These are phyloP conservation scores for Fulica atra DNA, from an alignment of 2,113 vertebrate species.

Conservation along the genomic window DNA sequence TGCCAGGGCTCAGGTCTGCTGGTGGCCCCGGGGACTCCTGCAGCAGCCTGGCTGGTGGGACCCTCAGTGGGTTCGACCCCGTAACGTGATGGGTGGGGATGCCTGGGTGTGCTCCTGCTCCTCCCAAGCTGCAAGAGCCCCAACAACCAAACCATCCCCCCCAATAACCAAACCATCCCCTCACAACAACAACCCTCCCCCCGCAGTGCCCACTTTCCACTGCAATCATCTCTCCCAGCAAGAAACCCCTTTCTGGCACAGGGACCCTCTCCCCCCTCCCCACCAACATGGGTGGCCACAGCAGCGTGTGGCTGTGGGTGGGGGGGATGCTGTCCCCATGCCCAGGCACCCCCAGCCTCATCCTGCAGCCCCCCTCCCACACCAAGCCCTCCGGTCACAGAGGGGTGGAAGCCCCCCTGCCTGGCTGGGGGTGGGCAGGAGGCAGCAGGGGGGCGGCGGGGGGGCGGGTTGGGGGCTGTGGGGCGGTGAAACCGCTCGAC, in stretches of 20 bases:
- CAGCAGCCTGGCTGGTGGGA: not conserved
- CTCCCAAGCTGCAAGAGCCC: not conserved
- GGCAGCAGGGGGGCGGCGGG: not conserved
- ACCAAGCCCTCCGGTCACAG: not conserved
- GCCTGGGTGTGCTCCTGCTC: not conserved
- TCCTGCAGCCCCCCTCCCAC: not conserved
- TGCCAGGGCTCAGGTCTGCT: not conserved
- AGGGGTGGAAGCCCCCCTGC: not conserved
- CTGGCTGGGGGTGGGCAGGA: not conserved
- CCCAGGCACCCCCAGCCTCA: not conserved
- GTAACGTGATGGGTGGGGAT: rapidly evolving
- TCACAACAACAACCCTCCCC: too few relatives aligned
- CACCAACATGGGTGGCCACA: rapidly evolving
- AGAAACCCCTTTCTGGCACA: not conserved
- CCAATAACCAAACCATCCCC: not conserved
- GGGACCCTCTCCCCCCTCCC: not conserved
- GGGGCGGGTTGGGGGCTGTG: not conserved
- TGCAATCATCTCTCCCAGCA: not conserved
- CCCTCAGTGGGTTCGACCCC: not conserved
- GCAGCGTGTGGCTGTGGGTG: too few relatives aligned
- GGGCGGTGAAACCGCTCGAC: not conserved
- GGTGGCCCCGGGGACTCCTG: not conserved
- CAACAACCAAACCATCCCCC: not conserved
- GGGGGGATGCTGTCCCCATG: rapidly evolving
- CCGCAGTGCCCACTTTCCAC: not conserved